Conservation (phyloP, 2,888 invertebrate genomes). For the Halictus ligatus region DNA sequence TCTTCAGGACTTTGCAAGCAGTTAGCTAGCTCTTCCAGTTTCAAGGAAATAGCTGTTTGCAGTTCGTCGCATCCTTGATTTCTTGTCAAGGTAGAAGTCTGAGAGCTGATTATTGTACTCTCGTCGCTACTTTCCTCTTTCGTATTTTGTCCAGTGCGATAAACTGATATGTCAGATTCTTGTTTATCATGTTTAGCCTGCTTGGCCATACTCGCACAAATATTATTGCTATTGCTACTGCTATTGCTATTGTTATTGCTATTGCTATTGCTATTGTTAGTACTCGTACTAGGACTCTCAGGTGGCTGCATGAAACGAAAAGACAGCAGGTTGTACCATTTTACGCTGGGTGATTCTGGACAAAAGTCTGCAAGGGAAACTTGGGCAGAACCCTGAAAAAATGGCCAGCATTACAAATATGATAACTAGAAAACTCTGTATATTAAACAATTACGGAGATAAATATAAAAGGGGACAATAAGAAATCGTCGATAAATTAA, state of each 20-base stretch:
- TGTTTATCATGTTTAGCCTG: conserved; percentile 84
- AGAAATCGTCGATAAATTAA: not conserved
- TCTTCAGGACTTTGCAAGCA: conserved; percentile 84
- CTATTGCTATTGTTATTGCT: conserved; percentile 1
- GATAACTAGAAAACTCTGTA: not conserved
- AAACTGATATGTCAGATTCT: conserved; percentile 85
- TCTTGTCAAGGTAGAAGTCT: conserved; percentile 97
- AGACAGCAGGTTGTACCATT: conserved; percentile 98
- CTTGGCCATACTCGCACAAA: too few relatives aligned
- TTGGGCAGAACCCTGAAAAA: conserved; percentile 94
- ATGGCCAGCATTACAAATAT: not conserved
- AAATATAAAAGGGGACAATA: not conserved
- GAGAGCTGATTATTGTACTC: conserved; percentile 97
- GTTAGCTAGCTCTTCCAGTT: conserved; percentile 86
- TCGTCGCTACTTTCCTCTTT: conserved; percentile 98
- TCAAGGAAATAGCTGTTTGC: conserved; percentile 85
- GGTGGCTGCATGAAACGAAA: conserved; percentile 90
- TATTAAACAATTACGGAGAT: not conserved
- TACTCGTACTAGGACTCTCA: conserved; percentile 79
- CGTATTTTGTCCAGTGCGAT: conserved; percentile 83
- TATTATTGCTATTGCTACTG: conserved; percentile 59
- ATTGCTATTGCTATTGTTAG: conserved; percentile 32
- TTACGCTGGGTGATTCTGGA: conserved; percentile 91
- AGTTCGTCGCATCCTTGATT: conserved; percentile 88
- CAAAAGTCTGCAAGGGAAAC: conserved; percentile 98